Conservation (phyloP, 1,140 invertebrate genomes). For the Meloidogyne hapla region DNA sequence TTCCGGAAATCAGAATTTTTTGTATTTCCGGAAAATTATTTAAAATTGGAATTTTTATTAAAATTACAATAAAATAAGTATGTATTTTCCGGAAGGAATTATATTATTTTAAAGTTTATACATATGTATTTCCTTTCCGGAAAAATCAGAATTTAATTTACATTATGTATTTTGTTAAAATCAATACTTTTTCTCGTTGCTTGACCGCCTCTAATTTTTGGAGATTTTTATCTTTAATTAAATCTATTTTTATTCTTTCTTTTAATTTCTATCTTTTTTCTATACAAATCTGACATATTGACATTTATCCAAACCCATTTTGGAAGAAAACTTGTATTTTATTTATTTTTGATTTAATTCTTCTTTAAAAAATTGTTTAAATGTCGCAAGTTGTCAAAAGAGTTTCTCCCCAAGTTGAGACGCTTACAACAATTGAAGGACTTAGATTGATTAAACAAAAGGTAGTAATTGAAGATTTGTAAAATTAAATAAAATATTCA, state of each 20-base stretch:
- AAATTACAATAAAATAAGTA: too few species aligned
- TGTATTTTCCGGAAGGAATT: not conserved
- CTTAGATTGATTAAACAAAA: constrained; percentile 62
- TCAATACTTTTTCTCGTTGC: too few species aligned
- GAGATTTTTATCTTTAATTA: constrained; percentile 7
- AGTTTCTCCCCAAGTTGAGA: constrained; percentile 55
- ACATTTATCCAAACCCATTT: not conserved
- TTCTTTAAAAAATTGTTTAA: not conserved
- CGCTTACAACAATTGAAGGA: constrained; percentile 51
- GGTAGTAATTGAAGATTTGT: too few species aligned
- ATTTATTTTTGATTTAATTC: not conserved
- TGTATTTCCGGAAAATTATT: too few species aligned
- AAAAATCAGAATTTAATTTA: too few species aligned
- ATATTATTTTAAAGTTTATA: too few species aligned
- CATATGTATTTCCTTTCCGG: too few species aligned
- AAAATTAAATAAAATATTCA: not conserved
- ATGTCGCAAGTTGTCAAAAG: constrained; percentile 48
- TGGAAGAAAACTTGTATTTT: not conserved
- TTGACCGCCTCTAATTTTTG: not conserved
- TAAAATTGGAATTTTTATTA: too few species aligned
- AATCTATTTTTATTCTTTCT: constrained; percentile 7
- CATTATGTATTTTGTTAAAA: not conserved
- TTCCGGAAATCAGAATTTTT: too few species aligned
- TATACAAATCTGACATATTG: not conserved
- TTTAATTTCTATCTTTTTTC: not conserved